Percentiles rank a stretch among this genome's conserved stretches.
These are phyloP conservation scores for Nixonia krombeini DNA, from an alignment of 1,140 invertebrate species.

Conservation along the genomic window DNA sequence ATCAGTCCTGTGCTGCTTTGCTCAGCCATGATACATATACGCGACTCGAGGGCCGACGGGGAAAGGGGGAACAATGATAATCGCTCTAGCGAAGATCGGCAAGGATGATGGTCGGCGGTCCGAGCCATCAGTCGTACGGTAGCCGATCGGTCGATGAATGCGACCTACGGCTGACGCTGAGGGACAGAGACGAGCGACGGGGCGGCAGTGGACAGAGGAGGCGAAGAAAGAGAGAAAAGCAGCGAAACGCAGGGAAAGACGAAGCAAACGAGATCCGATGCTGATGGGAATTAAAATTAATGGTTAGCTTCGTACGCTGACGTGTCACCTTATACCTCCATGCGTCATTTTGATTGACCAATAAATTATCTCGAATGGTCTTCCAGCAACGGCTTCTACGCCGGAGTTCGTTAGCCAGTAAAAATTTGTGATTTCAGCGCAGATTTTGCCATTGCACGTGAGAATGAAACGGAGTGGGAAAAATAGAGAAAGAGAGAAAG, in stretches of 20 bases:
- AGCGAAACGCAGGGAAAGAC: constrained; percentile 13
- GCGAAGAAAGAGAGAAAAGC: constrained; percentile 12
- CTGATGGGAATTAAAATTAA: constrained; percentile 69
- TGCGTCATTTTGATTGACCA: constrained; percentile 71
- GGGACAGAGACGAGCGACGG: constrained; percentile 20
- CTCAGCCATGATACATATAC: too few species aligned
- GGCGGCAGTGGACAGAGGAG: neutral
- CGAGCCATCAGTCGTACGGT: constrained; percentile 60
- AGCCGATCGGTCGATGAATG: constrained; percentile 59
- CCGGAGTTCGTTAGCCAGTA: constrained; percentile 11
- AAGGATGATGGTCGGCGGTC: constrained; percentile 54
- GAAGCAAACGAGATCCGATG: constrained; percentile 53
- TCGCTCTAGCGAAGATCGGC: constrained; percentile 36
- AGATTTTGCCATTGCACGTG: neutral
- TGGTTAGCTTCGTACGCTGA: constrained; percentile 65
- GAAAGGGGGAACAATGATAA: too few species aligned
- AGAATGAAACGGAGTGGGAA: too few species aligned
- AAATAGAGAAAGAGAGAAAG: too few species aligned
- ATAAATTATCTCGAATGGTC: constrained; percentile 64
- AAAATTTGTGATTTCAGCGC: constrained; percentile 3
- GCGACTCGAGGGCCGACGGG: too few species aligned
- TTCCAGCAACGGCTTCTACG: constrained; percentile 15
- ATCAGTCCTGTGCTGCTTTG: neutral
- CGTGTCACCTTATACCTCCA: constrained; percentile 71
- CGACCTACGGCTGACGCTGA: constrained; percentile 24